These are phyloP conservation scores for Rambutsinella grinnellia DNA, from an alignment of 2,888 invertebrate species.

Conservation along the genomic window DNA sequence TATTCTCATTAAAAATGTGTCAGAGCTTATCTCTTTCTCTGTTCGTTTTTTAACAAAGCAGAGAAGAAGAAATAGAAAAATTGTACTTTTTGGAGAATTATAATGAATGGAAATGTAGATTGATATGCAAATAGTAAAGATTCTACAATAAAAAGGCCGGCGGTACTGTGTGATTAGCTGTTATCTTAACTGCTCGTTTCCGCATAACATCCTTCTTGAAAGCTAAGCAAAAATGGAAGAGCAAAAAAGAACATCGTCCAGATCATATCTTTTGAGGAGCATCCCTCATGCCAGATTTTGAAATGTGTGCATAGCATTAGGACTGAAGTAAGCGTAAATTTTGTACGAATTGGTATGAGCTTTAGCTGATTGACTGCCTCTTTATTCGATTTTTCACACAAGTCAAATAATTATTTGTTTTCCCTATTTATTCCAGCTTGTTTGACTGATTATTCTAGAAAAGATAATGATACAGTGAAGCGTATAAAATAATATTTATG, in stretches of 20 bases:
- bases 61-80: slow-evolving; percentile 7
- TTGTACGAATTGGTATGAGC: too few relatives aligned
- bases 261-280: too few relatives aligned
- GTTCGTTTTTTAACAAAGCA: not conserved
- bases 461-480: slow-evolving; percentile 1
- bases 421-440: slow-evolving; percentile 39
- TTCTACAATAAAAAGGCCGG: not conserved
- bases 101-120: slow-evolving; percentile 32
- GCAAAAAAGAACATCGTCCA: too few relatives aligned
- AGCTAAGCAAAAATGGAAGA: slow-evolving; percentile 5
- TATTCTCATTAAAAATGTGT: slow-evolving; percentile 50
- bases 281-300: too few relatives aligned
- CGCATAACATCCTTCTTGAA: slow-evolving; percentile 42
- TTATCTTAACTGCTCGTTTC: slow-evolving; percentile 50
- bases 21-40: slow-evolving; percentile 38
- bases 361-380: too few relatives aligned
- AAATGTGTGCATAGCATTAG: too few relatives aligned
- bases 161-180: slow-evolving; percentile 23
- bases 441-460: slow-evolving; percentile 15
- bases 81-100: slow-evolving; percentile 19
- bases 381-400: not conserved
- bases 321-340: too few relatives aligned
- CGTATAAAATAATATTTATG: not conserved
- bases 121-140: slow-evolving; percentile 3
- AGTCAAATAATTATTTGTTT: slow-evolving; percentile 25